Evolutionary conservation across 2,797 vertebrate genomes (phyloP).

Genomic region (Podarcis lilfordi): DNA sequence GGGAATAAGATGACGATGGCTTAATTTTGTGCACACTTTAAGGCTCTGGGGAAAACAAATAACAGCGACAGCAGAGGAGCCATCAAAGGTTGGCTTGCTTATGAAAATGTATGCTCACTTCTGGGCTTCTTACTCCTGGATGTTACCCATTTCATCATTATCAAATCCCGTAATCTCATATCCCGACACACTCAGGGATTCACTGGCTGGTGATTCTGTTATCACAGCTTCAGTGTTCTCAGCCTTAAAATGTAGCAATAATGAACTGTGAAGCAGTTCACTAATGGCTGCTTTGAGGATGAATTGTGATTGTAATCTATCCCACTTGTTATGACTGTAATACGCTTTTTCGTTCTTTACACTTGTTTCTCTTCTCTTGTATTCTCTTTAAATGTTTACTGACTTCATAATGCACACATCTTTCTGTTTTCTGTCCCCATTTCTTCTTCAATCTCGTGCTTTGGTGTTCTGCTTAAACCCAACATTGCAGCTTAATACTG

Average conservation of each 20-base stretch:
- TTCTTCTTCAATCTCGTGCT: background rate
- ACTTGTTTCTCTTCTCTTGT: background rate
- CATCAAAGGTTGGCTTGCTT: background rate
- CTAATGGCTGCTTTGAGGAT: background rate
- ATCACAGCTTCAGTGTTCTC: background rate
- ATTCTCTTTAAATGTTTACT: background rate
- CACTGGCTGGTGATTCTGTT: background rate
- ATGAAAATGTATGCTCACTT: background rate
- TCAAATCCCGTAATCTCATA: background rate
- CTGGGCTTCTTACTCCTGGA: background rate
- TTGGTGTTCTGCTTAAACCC: background rate
- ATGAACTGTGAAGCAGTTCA: background rate
- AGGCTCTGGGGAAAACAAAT: background rate
- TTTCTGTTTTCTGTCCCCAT: background rate
- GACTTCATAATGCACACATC: background rate
- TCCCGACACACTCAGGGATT: background rate
- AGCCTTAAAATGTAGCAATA: background rate
- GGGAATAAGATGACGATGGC: background rate
- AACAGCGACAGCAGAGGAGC: background rate
- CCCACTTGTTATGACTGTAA: background rate
- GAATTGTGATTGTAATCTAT: background rate
- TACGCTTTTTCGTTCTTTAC: background rate
- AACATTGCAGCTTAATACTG: background rate
- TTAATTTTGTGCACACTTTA: slow-evolving; percentile 20
- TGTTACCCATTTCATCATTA: background rate